Conservation (phyloP, 2,888 invertebrate genomes). For the Allolobophora icterica region DNA sequence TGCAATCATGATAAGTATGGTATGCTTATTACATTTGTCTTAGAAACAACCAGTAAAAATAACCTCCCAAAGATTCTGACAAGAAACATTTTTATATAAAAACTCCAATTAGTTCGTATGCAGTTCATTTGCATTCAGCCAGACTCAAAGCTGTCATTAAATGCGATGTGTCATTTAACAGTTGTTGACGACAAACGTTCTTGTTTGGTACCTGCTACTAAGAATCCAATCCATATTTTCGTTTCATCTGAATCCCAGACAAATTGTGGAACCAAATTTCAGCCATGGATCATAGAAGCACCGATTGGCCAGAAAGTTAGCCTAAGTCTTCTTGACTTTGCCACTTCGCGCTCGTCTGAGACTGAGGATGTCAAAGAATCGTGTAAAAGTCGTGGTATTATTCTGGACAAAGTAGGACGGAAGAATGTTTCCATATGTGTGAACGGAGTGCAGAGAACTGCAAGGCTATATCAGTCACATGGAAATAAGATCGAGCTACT, state of each 20-base stretch:
- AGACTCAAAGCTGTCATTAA: not conserved
- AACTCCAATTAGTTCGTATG: not conserved
- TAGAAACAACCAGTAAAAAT: too few relatives aligned
- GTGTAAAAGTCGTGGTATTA: not conserved
- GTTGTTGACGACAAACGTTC: slow-evolving; percentile 11
- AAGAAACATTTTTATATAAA: too few relatives aligned
- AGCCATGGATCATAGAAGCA: slow-evolving; percentile 26
- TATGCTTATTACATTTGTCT: too few relatives aligned
- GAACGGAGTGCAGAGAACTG: not conserved
- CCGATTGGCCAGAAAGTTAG: not conserved
- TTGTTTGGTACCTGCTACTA: not conserved
- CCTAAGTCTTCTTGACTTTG: slow-evolving; percentile 11
- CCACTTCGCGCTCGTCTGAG: not conserved
- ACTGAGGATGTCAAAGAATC: not conserved
- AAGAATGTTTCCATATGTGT: not conserved
- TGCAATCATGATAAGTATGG: too few relatives aligned
- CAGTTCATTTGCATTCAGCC: not conserved
- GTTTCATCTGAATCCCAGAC: not conserved
- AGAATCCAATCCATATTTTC: not conserved
- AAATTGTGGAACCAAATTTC: not conserved
- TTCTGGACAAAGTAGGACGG: not conserved
- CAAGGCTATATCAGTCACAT: not conserved
- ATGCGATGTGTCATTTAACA: not conserved
- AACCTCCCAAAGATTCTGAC: too few relatives aligned
- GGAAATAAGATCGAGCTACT: not conserved